These are phyloP conservation scores for Steromphala cineraria DNA, from an alignment of 2,888 invertebrate genomes.

Conservation along the genomic window DNA sequence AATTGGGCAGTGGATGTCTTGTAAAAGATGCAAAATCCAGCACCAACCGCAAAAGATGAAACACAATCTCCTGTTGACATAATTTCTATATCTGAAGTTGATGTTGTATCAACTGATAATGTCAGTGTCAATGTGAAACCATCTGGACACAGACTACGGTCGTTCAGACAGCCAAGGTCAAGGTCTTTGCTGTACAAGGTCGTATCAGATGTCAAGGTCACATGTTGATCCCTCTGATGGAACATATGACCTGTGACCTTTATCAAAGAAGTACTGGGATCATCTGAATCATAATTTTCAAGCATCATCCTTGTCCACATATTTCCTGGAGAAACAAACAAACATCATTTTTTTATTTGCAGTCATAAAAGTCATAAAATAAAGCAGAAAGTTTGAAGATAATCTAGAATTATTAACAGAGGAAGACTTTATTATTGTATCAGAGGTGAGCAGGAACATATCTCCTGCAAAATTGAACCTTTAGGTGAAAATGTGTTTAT, in stretches of 20 bases:
- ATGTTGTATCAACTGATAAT: background rate
- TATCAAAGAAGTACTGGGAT: background rate
- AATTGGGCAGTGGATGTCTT: background rate
- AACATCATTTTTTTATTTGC: too few species aligned
- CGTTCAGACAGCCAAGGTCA: constrained; percentile 19
- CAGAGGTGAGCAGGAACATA: too few species aligned
- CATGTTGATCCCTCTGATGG: background rate
- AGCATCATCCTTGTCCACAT: too few species aligned
- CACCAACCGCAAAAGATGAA: background rate
- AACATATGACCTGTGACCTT: background rate
- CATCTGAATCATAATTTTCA: too few species aligned
- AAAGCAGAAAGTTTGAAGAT: too few species aligned
- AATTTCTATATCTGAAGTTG: background rate
- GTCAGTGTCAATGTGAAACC: constrained; percentile 20
- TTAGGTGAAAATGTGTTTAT: too few species aligned
- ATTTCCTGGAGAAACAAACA: too few species aligned
- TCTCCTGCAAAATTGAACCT: too few species aligned
- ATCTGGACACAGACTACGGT: background rate
- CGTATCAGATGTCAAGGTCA: background rate
- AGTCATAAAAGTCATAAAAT: too few species aligned
- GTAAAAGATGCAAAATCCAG: background rate
- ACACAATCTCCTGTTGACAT: constrained; percentile 6
- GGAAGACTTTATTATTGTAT: too few species aligned
- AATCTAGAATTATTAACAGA: too few species aligned
- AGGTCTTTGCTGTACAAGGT: background rate